These are phyloP conservation scores for Gila orcuttii DNA, from an alignment of 2,113 vertebrate genomes.

Conservation along the genomic window DNA sequence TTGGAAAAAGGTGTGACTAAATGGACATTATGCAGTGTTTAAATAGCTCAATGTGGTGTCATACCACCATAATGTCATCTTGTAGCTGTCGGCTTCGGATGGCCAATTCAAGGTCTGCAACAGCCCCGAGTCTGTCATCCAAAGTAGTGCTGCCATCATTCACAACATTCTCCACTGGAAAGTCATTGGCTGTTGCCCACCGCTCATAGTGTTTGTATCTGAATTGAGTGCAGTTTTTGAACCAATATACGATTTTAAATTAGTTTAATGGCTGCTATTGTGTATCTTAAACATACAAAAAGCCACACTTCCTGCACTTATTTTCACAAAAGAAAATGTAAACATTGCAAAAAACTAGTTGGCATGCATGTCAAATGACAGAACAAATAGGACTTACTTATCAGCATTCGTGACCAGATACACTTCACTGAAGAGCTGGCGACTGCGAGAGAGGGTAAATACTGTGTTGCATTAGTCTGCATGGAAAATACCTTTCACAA, in stretches of 20 bases:
- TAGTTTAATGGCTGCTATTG: neutral
- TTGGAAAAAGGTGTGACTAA: neutral
- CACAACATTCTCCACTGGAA: conserved; percentile 79
- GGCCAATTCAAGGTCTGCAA: conserved; percentile 79
- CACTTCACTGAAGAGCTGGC: conserved; percentile 81
- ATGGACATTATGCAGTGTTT: no score
- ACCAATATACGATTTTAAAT: neutral
- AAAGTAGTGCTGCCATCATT: conserved; percentile 82
- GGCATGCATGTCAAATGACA: neutral
- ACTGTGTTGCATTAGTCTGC: neutral
- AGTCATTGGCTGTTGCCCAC: conserved; percentile 84
- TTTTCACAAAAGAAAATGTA: neutral
- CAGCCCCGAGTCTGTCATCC: conserved; percentile 75
- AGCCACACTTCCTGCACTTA: neutral
- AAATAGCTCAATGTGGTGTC: conserved; percentile 13
- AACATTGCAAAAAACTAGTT: neutral
- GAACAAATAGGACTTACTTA: conserved; percentile 72
- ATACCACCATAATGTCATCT: conserved; percentile 82
- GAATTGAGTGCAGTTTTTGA: neutral
- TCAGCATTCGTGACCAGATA: conserved; percentile 84
- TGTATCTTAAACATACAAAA: neutral
- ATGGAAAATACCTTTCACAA: neutral
- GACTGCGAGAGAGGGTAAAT: conserved; percentile 60
- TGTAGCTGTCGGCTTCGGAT: conserved; percentile 76
- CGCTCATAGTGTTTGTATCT: conserved; percentile 84